A percentile compares a stretch with the other conserved stretches of the same genome.
These are phyloP conservation scores for Agrenia bidenticulata DNA, from an alignment of 2,888 invertebrate genomes.

Conservation along the genomic window DNA sequence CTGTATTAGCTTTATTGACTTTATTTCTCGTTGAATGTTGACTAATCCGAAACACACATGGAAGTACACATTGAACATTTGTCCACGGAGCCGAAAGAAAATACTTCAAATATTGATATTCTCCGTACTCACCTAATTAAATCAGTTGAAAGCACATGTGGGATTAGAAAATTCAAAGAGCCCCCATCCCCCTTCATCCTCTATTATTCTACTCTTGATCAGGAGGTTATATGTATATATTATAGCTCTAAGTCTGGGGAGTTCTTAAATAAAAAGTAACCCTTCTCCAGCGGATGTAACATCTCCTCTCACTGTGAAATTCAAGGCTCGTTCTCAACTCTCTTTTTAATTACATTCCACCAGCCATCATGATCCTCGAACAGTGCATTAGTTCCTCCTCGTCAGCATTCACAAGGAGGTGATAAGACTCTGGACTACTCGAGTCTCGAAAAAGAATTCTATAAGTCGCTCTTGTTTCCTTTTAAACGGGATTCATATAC, in stretches of 20 bases:
- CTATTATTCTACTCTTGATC: slow-evolving; percentile 3
- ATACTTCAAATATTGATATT: slow-evolving; percentile 16
- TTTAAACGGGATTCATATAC: too few species aligned
- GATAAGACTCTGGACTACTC: neutral
- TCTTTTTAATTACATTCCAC: slow-evolving; percentile 12
- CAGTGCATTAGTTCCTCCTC: slow-evolving; percentile 2
- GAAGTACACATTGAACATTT: neutral
- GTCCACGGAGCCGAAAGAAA: neutral
- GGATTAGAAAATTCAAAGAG: slow-evolving; percentile 14
- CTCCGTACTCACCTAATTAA: slow-evolving; percentile 11
- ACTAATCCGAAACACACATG: slow-evolving; percentile 13
- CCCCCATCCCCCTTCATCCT: slow-evolving; percentile 9
- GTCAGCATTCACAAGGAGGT: slow-evolving; percentile 18
- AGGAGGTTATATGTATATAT: too few species aligned
- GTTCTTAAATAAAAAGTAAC: slow-evolving; percentile 12
- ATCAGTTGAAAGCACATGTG: slow-evolving; percentile 20
- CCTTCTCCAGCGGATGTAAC: slow-evolving; percentile 9
- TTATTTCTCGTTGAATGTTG: slow-evolving; percentile 16
- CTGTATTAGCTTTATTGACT: slow-evolving; percentile 20
- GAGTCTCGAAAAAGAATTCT: too few species aligned
- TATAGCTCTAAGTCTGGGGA: neutral
- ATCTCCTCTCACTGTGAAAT: neutral
- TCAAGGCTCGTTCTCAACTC: neutral
- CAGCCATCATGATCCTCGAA: slow-evolving; percentile 3
- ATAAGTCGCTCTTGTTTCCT: too few species aligned